Evolutionary conservation across 1,140 invertebrate species (phyloP).

Genomic region (Andrena cerasifolii): DNA sequence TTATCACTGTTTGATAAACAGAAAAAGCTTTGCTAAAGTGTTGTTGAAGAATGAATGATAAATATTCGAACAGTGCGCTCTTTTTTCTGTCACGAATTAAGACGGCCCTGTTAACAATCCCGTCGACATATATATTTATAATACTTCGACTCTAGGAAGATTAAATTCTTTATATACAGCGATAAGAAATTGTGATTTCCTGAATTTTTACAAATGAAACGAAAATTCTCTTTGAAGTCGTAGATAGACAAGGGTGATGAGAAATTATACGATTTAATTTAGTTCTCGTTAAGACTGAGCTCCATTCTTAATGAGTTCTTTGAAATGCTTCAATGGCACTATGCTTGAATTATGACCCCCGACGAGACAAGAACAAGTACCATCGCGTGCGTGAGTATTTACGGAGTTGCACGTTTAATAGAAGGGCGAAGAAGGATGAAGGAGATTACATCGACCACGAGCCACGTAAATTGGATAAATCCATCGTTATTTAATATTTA

Average conservation of each 20-base stretch:
- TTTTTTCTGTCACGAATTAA: too few species aligned
- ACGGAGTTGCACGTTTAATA: constrained; percentile 15
- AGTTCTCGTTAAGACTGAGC: neutral
- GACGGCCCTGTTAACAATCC: too few species aligned
- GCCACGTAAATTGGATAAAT: constrained; percentile 5
- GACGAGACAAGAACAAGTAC: neutral
- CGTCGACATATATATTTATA: too few species aligned
- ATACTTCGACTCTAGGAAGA: too few species aligned
- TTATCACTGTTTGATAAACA: constrained; percentile 1
- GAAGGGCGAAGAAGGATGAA: constrained; percentile 12
- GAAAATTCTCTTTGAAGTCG: neutral
- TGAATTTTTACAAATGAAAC: neutral
- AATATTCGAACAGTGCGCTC: too few species aligned
- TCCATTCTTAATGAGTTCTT: neutral
- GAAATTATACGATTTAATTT: neutral
- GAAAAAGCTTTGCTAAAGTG: neutral
- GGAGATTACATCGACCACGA: neutral
- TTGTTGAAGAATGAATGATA: neutral
- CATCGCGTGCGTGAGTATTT: constrained; percentile 14
- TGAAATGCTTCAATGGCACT: neutral
- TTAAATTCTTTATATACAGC: too few species aligned
- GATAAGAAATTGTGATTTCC: too few species aligned
- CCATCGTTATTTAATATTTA: neutral
- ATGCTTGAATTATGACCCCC: constrained; percentile 4
- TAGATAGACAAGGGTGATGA: neutral